phyloP scores from a whole-genome alignment of 1,140 invertebrate species.

The Platyscapa corneri region DNA sequence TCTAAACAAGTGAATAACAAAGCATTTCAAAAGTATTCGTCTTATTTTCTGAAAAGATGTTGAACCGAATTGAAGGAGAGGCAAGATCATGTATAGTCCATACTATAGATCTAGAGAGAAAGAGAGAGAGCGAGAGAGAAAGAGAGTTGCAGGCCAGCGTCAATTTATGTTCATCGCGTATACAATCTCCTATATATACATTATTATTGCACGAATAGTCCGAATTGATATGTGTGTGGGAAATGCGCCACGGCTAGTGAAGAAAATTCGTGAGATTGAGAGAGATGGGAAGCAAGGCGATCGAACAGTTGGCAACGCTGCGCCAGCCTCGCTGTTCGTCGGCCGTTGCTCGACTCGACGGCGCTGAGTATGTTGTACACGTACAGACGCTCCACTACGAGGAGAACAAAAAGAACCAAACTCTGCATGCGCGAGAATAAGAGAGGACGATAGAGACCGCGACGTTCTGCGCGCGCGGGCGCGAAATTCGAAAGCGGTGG shows the following conservation, averaged over 20 bases:
- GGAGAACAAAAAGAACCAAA: not conserved
- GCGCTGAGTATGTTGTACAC: not conserved
- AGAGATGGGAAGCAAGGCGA: slow-evolving; percentile 8
- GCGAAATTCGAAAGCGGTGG: slow-evolving; percentile 44
- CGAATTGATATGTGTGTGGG: not conserved
- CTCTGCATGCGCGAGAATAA: rapidly evolving
- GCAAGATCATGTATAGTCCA: not conserved
- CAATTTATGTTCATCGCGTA: slow-evolving; percentile 10
- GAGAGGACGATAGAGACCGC: not conserved
- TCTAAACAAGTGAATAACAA: not conserved
- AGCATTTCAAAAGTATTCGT: not conserved
- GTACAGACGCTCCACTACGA: not conserved
- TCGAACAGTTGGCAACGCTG: slow-evolving; percentile 62
- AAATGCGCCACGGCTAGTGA: not conserved
- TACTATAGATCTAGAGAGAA: not conserved
- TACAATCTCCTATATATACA: not conserved
- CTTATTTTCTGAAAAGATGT: not conserved
- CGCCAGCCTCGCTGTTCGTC: slow-evolving; percentile 8
- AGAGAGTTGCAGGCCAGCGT: not conserved
- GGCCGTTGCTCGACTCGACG: slow-evolving; percentile 16
- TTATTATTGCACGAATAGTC: not conserved
- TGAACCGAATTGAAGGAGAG: not conserved
- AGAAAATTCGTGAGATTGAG: not conserved
- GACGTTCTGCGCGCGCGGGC: slow-evolving; percentile 30
- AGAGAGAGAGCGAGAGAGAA: not conserved